These are phyloP conservation scores for Apostichopus japonicus DNA, from an alignment of 35 echinoderm and acorn worm species.

Conservation along the genomic window DNA sequence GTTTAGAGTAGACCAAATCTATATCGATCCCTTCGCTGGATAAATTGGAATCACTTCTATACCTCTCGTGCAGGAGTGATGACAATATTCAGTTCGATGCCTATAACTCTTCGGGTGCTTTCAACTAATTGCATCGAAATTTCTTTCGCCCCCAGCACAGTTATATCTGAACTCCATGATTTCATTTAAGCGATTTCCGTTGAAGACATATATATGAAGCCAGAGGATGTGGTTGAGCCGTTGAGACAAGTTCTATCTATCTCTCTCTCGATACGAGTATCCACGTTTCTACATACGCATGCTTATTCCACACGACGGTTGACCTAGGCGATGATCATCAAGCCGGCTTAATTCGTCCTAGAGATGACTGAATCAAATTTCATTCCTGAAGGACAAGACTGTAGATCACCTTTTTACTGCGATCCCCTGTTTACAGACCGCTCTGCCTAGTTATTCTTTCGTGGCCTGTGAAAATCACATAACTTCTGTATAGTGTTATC, in stretches of 20 bases:
- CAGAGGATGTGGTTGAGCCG: not conserved
- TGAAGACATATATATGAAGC: constrained; percentile 8
- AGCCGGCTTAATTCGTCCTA: too few relatives aligned
- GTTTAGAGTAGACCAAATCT: too few relatives aligned
- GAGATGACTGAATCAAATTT: too few relatives aligned
- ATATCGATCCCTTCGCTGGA: not conserved
- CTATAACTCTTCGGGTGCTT: not conserved
- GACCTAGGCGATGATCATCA: too few relatives aligned
- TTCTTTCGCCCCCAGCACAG: not conserved
- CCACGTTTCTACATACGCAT: not conserved
- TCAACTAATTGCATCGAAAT: constrained; percentile 23
- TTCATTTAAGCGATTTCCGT: constrained; percentile 32
- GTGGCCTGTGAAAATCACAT: too few relatives aligned
- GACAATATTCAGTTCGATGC: not conserved
- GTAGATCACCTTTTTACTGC: too few relatives aligned
- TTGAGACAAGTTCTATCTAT: not conserved
- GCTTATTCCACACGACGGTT: not conserved
- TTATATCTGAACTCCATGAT: not conserved
- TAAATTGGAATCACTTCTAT: not conserved
- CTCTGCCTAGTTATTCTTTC: too few relatives aligned
- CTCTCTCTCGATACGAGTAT: not conserved
- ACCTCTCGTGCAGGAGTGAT: not conserved
- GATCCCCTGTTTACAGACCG: too few relatives aligned
- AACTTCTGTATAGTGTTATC: too few relatives aligned
- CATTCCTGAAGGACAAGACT: too few relatives aligned